These are phyloP conservation scores for Girardinichthys multiradiatus DNA, from an alignment of 2,113 vertebrate genomes.

Conservation along the genomic window DNA sequence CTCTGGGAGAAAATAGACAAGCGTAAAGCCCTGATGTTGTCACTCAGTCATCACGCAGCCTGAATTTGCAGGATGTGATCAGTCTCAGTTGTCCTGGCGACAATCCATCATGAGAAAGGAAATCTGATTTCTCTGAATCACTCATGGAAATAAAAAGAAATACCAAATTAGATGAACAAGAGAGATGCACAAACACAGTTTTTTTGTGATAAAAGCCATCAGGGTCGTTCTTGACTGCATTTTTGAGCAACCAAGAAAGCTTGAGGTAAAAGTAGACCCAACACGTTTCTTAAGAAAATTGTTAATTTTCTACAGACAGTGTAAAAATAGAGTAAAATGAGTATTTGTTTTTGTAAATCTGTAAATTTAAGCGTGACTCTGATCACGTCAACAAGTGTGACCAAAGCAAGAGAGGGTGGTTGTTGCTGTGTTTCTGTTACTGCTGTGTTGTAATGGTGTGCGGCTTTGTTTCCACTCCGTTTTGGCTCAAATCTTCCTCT, in stretches of 20 bases:
- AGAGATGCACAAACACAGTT: not conserved
- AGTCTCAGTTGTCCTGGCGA: conserved; percentile 28
- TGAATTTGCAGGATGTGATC: conserved; percentile 37
- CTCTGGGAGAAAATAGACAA: conserved; percentile 22
- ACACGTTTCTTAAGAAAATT: too few relatives aligned
- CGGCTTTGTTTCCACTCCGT: conserved; percentile 45
- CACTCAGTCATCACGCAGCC: conserved; percentile 37
- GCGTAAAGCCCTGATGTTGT: conserved; percentile 15
- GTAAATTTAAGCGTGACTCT: conserved; percentile 35
- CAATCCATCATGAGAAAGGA: conserved; percentile 29
- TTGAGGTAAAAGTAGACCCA: too few relatives aligned
- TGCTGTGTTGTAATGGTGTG: conserved; percentile 39
- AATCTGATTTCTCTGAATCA: conserved; percentile 44
- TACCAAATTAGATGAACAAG: conserved; percentile 11
- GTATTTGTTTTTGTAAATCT: conserved; percentile 15
- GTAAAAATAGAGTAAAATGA: conserved; percentile 25
- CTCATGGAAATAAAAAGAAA: conserved; percentile 22
- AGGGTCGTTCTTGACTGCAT: too few relatives aligned
- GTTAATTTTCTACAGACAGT: not conserved
- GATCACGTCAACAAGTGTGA: conserved; percentile 38
- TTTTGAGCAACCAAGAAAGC: too few relatives aligned
- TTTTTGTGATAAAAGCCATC: not conserved
- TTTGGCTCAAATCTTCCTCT: conserved; percentile 32
- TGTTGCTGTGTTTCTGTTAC: conserved; percentile 22
- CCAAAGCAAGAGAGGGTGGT: conserved; percentile 32